Percentiles rank a stretch among this genome's conserved stretches.
Conservation (phyloP, 2,888 invertebrate genomes). For the Clepsis dumicolana region DNA sequence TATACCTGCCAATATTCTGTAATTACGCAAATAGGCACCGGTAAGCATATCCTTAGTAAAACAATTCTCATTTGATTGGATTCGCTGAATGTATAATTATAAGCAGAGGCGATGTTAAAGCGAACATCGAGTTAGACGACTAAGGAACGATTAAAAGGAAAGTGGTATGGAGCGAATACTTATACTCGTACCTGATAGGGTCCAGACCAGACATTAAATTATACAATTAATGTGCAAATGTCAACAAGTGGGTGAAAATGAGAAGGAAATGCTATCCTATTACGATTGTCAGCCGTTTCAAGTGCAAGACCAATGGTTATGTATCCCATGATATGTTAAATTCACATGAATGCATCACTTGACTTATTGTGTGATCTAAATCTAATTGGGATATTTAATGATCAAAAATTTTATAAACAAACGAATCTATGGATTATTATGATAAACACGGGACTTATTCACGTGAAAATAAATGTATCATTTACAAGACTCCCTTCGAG, state of each 20-base stretch:
- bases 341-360: too few relatives aligned
- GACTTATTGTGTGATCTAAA: too few relatives aligned
- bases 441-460: too few relatives aligned
- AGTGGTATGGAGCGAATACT: slow-evolving; percentile 54
- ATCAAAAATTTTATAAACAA: too few relatives aligned
- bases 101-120: slow-evolving; percentile 54
- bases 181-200: slow-evolving; percentile 59
- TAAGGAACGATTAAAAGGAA: slow-evolving; percentile 61
- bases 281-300: background rate
- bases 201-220: slow-evolving; percentile 48
- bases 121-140: slow-evolving; percentile 64
- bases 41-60: slow-evolving; percentile 37
- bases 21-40: slow-evolving; percentile 25
- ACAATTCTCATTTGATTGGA: slow-evolving; percentile 49
- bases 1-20: slow-evolving; percentile 30
- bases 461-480: too few relatives aligned
- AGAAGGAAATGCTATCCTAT: slow-evolving; percentile 20
- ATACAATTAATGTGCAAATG: slow-evolving; percentile 55
- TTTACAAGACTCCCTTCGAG: too few relatives aligned
- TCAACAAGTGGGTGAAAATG: slow-evolving; percentile 42
- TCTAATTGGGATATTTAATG: too few relatives aligned
- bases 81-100: slow-evolving; percentile 52
- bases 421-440: too few relatives aligned
- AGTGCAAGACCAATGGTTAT: background rate
- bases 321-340: too few relatives aligned